A percentile compares a stretch with the other conserved stretches of the same genome.
Evolutionary conservation across 2,888 invertebrate species (phyloP).

Genomic region (Saturnia pavonia): DNA sequence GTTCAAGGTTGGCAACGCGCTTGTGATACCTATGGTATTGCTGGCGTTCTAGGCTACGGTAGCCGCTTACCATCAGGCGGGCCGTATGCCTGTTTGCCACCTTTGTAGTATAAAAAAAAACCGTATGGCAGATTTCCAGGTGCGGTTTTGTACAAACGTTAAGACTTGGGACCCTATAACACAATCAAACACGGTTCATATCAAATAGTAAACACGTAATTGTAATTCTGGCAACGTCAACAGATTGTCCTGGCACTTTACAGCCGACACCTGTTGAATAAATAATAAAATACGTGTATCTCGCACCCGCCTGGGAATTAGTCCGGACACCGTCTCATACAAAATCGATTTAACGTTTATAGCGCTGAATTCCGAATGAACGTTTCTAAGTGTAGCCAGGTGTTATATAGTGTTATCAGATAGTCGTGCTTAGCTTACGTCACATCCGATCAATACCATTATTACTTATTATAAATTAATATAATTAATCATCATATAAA

Average conservation of each 20-base stretch:
- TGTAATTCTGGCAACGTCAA: conserved; percentile 3
- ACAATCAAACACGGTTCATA: background rate
- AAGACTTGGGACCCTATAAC: background rate
- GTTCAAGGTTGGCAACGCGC: no score
- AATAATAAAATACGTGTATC: conserved; percentile 11
- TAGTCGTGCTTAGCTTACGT: background rate
- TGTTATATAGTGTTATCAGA: background rate
- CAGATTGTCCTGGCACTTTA: conserved; percentile 2
- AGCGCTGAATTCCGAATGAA: background rate
- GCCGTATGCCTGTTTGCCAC: no score
- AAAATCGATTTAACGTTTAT: conserved; percentile 1
- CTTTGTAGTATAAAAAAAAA: no score
- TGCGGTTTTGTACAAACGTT: background rate
- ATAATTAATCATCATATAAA: no score
- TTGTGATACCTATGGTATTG: no score
- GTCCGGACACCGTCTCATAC: conserved; percentile 3
- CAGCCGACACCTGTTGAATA: conserved; percentile 8
- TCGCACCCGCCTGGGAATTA: conserved; percentile 12
- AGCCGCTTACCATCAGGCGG: no score
- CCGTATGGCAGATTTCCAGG: background rate
- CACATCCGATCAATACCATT: no score
- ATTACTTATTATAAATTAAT: no score
- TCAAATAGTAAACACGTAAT: background rate
- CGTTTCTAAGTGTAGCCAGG: background rate
- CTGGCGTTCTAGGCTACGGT: no score